These are phyloP conservation scores for Polydesmus complanatus DNA, from an alignment of 2,888 invertebrate species.

Conservation along the genomic window DNA sequence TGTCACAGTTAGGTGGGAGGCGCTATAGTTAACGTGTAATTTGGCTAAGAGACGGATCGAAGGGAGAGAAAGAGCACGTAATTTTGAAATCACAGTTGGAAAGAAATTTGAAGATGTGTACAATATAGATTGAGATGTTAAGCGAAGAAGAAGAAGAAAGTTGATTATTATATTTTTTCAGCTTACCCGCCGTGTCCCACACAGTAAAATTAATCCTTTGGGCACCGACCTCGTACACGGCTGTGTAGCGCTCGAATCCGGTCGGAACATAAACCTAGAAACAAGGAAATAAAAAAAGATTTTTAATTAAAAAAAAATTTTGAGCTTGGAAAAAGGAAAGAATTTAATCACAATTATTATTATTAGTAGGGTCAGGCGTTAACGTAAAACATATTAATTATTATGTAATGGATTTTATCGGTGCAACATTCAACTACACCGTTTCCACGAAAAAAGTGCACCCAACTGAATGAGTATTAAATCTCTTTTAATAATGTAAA, in stretches of 20 bases:
- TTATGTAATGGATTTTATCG: no score
- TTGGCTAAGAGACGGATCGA: no score
- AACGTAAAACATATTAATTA: no score
- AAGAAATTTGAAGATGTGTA: neutral
- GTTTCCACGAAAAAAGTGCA: no score
- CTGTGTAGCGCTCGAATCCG: constrained; percentile 48
- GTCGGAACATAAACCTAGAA: constrained; percentile 46
- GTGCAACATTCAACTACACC: no score
- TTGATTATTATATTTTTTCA: no score
- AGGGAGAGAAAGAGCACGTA: no score
- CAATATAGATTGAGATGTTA: neutral
- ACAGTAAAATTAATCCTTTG: constrained; percentile 45
- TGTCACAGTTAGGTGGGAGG: no score
- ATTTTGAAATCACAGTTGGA: neutral
- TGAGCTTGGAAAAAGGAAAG: neutral
- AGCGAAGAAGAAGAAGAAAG: neutral
- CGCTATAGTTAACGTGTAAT: no score
- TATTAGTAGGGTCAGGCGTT: no score
- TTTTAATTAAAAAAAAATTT: neutral
- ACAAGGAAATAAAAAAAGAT: constrained; percentile 25
- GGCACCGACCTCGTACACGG: constrained; percentile 43
- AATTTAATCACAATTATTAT: neutral
- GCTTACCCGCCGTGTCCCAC: constrained; percentile 48
- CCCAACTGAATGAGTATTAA: no score
- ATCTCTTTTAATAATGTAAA: no score